A percentile compares a stretch with the other conserved stretches of the same genome.
These are phyloP conservation scores for Drosophila recens DNA, from an alignment of 2,888 invertebrate genomes.

Conservation along the genomic window DNA sequence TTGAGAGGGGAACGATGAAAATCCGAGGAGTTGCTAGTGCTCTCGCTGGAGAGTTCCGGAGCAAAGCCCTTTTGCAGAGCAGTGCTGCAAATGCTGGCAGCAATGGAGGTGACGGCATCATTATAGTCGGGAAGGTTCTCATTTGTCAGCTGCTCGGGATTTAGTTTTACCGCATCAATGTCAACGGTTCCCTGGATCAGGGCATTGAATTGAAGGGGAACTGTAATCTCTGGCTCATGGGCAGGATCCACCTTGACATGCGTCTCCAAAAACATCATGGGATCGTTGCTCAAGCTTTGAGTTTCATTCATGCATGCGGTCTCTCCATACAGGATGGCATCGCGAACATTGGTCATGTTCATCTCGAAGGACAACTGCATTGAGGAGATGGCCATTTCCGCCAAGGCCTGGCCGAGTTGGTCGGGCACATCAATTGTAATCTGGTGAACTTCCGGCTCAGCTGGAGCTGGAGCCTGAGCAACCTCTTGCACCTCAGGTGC, in stretches of 20 bases:
- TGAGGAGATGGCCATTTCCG: slow-evolving; percentile 73
- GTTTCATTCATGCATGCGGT: background rate
- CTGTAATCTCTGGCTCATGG: slow-evolving; percentile 10
- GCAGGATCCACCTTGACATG: slow-evolving; percentile 50
- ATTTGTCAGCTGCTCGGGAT: slow-evolving; percentile 41
- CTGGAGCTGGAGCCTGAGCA: background rate
- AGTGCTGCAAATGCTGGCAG: slow-evolving; percentile 78
- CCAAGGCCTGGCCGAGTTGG: slow-evolving; percentile 51
- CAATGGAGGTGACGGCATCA: slow-evolving; percentile 76
- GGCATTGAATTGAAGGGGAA: slow-evolving; percentile 77
- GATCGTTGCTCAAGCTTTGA: slow-evolving; percentile 10
- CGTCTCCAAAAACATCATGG: slow-evolving; percentile 61
- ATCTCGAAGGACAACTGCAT: slow-evolving; percentile 81
- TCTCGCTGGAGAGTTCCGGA: slow-evolving; percentile 1
- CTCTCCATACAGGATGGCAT: slow-evolving; percentile 56
- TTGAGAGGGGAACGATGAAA: background rate
- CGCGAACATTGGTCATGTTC: slow-evolving; percentile 76
- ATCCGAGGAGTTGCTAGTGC: background rate
- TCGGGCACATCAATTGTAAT: slow-evolving; percentile 61
- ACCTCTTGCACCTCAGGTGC: background rate
- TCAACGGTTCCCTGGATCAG: slow-evolving; percentile 71
- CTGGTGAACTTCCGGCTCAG: slow-evolving; percentile 29
- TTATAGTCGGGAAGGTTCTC: slow-evolving; percentile 69
- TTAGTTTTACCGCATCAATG: slow-evolving; percentile 70
- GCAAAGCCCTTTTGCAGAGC: slow-evolving; percentile 72